Percentiles rank a stretch among this genome's conserved stretches.
phyloP scores from a whole-genome alignment of 2,888 invertebrate species.

The Norana najaformis region DNA sequence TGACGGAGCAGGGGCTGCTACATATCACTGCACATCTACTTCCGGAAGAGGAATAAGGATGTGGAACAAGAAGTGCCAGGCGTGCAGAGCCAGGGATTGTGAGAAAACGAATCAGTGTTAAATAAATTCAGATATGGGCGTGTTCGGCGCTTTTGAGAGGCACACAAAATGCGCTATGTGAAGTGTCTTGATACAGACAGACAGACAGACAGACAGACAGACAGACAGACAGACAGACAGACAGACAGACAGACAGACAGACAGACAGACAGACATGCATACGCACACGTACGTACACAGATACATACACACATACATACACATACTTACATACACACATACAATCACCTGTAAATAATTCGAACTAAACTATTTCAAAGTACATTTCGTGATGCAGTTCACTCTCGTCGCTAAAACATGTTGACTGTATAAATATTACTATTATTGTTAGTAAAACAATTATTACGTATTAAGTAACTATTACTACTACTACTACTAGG shows the following conservation, averaged over 20 bases:
- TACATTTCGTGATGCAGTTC: too few relatives aligned
- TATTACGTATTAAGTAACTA: too few relatives aligned
- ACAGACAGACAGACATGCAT: not conserved
- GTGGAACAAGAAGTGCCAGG: not conserved
- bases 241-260: not conserved
- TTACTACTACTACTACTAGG: too few relatives aligned
- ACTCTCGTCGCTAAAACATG: too few relatives aligned
- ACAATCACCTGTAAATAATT: too few relatives aligned
- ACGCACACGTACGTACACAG: not conserved
- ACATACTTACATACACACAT: not conserved
- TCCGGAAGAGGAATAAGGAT: not conserved
- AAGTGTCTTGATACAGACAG: not conserved
- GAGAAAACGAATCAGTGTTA: not conserved
- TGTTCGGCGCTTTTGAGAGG: not conserved
- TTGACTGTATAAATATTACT: too few relatives aligned
- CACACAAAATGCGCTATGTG: not conserved
- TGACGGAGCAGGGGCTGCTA: conserved; percentile 41
- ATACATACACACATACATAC: not conserved
- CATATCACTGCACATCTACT: conserved; percentile 38
- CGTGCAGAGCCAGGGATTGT: not conserved
- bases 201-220: not conserved
- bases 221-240: not conserved
- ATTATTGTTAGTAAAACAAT: too few relatives aligned
- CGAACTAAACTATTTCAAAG: too few relatives aligned
- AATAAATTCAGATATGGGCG: too few relatives aligned